Conservation (phyloP, 2,888 invertebrate species). For the Cylindroiulus punctatus region DNA sequence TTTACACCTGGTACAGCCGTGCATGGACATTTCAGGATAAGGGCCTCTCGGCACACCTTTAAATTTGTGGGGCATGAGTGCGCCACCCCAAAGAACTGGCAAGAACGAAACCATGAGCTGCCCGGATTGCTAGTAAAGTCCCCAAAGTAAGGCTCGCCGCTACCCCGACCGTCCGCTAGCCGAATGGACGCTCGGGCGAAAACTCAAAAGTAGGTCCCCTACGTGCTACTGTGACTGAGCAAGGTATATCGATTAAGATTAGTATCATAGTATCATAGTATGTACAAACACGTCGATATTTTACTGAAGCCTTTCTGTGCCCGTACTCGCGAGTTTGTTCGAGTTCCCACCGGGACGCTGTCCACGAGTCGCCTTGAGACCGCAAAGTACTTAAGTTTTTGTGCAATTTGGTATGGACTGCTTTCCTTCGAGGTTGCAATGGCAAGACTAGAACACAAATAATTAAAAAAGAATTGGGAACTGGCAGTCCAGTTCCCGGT, state of each 20-base stretch:
- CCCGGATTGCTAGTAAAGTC: background rate
- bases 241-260: conserved; percentile 14
- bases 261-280: conserved; percentile 13
- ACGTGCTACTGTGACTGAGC: conserved; percentile 34
- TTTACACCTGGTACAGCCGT: no score
- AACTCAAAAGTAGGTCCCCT: background rate
- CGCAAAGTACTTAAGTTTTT: background rate
- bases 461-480: background rate
- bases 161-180: background rate
- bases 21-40: background rate
- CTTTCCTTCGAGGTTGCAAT: background rate
- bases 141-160: conserved; percentile 25
- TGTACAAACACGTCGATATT: conserved; percentile 21
- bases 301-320: background rate
- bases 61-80: background rate
- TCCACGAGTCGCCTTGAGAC: background rate
- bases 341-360: background rate
- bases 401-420: background rate
- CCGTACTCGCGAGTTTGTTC: background rate
- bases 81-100: background rate
- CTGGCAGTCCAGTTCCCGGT: background rate
- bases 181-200: background rate
- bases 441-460: conserved; percentile 35
- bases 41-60: background rate
- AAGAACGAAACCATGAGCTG: background rate